Base-by-base conservation (phyloP, 2,888 invertebrate genomes). In the Protophormia terraenovae region DNA sequence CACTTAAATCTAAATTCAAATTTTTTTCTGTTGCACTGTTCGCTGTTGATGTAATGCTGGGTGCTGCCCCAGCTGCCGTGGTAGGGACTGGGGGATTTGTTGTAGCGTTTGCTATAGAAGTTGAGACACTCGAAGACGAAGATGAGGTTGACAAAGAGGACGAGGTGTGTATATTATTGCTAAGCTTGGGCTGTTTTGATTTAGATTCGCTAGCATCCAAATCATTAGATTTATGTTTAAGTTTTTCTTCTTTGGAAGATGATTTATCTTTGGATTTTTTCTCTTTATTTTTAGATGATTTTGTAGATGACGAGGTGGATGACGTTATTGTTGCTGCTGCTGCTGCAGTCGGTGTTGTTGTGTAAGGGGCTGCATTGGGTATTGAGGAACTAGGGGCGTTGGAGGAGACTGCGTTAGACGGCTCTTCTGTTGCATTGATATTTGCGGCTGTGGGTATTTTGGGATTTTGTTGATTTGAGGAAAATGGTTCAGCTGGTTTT, bases 1-100 rank as follows among this genome's bases (percentile, higher is more conserved):
- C 92, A 60, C 90, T 91, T 66, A 91, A 86, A 81, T 91, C 91
- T 86, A 90, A 86, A 87, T 90, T 90, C 2, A 90, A 85, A 87
- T 90, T 90, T 45, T 38, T 55, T 29, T 41, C 72, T 32, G 60
- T 5, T n/a, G 66, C 14, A n/a, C 4, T 58, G n/a, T 29, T 80
- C 16, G 58, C 16, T 24, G 29, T n/a, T 10, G 81, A 87, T 83
- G 67, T 66, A 10, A 2, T 50, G 55, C 12, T 35, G 7, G 67
- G 14, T 8, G 58, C 22, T 16, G 16, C n/a, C n/a, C n/a, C n/a
- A n/a, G n/a, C 16, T 16, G 66, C 35, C 6, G 19, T 32, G 12
- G 41, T 14, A 38, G 6, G 2, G 5, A 14, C 41, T 0, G 50
- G 24, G 10, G 47, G 47, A 75, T 50, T 64, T 55, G 72, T 45